These are phyloP conservation scores for Ptilonorhynchus violaceus DNA, from an alignment of 2,113 vertebrate species.

Conservation along the genomic window DNA sequence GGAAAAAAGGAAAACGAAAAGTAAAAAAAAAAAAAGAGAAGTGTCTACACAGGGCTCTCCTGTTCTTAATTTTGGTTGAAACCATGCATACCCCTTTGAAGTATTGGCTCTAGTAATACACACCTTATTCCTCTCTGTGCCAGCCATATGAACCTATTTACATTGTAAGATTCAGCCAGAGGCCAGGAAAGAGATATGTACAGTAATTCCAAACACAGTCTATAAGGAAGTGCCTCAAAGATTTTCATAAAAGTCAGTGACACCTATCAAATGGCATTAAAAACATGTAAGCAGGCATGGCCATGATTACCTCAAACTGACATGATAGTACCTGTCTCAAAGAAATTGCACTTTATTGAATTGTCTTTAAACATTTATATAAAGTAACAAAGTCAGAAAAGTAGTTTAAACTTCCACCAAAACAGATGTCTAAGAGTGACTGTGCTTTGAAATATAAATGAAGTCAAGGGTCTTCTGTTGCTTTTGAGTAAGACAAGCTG, in stretches of 20 bases:
- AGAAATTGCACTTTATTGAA: constrained; percentile 53
- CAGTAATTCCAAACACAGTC: constrained; percentile 69
- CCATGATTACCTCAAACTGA: constrained; percentile 61
- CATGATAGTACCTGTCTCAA: constrained; percentile 72
- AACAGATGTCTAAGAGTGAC: constrained; percentile 68
- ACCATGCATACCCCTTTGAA: constrained; percentile 65
- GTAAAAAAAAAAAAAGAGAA: background rate
- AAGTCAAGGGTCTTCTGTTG: constrained; percentile 70
- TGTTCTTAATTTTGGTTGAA: constrained; percentile 75
- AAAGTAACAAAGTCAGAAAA: constrained; percentile 55
- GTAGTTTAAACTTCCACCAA: constrained; percentile 63
- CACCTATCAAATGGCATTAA: constrained; percentile 69
- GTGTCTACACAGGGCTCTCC: constrained; percentile 52
- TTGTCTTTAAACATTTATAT: constrained; percentile 65
- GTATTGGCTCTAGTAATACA: constrained; percentile 59
- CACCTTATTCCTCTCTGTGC: constrained; percentile 63
- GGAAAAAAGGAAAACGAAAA: background rate
- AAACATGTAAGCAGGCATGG: constrained; percentile 68
- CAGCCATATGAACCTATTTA: constrained; percentile 71
- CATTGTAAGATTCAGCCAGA: constrained; percentile 66
- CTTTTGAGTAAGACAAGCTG: constrained; percentile 71
- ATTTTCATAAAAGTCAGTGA: constrained; percentile 66
- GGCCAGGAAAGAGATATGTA: constrained; percentile 71
- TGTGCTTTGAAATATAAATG: constrained; percentile 71
- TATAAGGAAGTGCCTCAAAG: constrained; percentile 66